Evolutionary conservation across 2,797 vertebrate species (phyloP), one percentile per base, ranked within the genome.

Genomic region (Xyrichtys novacula): DNA sequence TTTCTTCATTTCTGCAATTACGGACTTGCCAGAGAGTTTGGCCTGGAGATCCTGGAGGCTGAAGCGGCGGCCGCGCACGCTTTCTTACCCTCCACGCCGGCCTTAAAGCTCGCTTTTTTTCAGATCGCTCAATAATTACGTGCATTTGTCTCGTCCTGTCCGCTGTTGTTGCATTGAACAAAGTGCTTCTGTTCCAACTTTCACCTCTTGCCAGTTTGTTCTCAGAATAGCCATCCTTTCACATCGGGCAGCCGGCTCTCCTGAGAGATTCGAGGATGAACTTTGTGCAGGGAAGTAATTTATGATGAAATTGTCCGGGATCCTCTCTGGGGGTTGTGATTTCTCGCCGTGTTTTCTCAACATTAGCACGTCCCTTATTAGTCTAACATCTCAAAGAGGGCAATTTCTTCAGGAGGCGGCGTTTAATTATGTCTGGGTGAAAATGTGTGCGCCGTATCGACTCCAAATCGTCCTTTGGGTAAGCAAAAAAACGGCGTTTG

Each of bases 1-100:
- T 90, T 88, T 92, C 90, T 89, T 91, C 82, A 89, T 93, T 92
- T 92, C 78, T 55, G 65, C 85, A 89, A 90, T 94, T 93, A 90
- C 60, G 12, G 73, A 77, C 71, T 80, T 64, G 74, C 76, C 83
- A 81, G 65, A 76, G 76, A 85, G 76, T 87, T 88, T 90, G 79
- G 85, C 79, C 77, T 60, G 69, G 17, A 84, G 76, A 87, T 89
- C 71, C 64, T 57, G 76, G 74, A 57, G 42, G 75, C 65, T 69
- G 69, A 78, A 75, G 78, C 76, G 38, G 70, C 71, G 59, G 71
- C 81, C 72, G 57, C 50, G 76, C 75, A 83, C 65, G 36, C 80
- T 76, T 67, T 83, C 65, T 76, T 67, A 81, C 65, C 66, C 70
- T 76, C 76, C 76, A 74, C 63, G 42, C 69, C 48, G 34, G 76